phyloP scores from a whole-genome alignment of 2,888 invertebrate genomes.

The Drosophila picticornis region DNA sequence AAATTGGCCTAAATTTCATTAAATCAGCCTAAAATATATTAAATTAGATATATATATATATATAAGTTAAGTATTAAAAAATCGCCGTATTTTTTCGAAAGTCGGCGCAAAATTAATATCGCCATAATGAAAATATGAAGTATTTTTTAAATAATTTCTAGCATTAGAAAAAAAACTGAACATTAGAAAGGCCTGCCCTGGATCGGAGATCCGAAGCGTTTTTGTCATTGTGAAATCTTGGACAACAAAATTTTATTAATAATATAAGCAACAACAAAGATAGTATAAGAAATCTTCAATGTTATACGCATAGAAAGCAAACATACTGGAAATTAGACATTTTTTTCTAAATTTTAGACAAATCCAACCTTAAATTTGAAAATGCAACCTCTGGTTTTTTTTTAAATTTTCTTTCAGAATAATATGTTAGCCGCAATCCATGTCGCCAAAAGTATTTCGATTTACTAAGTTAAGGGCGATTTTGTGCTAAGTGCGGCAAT shows the following conservation, averaged over 20 bases:
- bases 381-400: background rate
- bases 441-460: background rate
- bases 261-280: background rate
- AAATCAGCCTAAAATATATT: background rate
- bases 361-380: background rate
- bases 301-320: background rate
- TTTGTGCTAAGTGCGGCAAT: conserved; percentile 17
- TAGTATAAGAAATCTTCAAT: background rate
- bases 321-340: background rate
- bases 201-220: too few species aligned
- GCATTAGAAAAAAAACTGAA: too few species aligned
- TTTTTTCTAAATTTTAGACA: background rate
- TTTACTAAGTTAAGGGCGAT: background rate
- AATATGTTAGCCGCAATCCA: background rate
- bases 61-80: background rate
- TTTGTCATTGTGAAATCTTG: too few species aligned
- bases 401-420: background rate
- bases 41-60: too few species aligned
- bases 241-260: background rate
- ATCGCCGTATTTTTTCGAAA: background rate
- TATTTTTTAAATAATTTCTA: too few species aligned
- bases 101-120: background rate
- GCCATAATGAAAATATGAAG: too few species aligned
- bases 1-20: background rate
- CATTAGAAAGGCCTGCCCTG: too few species aligned